Evolutionary conservation across 30 jellyfish, hydroid and myxozoan genomes (phyloP).

Genomic region (Aurelia sp.): DNA sequence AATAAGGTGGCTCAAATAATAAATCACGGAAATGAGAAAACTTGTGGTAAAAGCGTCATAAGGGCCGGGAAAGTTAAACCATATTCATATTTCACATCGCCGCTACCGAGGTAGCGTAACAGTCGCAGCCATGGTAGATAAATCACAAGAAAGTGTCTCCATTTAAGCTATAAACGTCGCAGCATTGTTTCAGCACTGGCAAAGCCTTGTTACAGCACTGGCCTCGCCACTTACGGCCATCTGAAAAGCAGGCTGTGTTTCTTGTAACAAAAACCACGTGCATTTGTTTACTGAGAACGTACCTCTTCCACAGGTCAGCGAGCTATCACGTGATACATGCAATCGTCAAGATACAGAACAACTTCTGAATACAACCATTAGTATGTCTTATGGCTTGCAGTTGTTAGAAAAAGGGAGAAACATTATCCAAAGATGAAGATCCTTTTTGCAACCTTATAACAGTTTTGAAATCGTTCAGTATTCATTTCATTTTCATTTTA

Average conservation of each 20-base stretch:
- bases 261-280: too few relatives aligned
- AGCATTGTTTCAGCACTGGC: constrained; percentile 24
- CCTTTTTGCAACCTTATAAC: too few relatives aligned
- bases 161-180: neutral
- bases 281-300: too few relatives aligned
- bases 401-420: constrained; percentile 36
- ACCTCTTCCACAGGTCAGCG: constrained; percentile 13
- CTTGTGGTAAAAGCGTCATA: constrained; percentile 11
- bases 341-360: constrained; percentile 40
- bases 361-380: constrained; percentile 27
- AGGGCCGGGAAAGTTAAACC: constrained; percentile 14
- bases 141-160: constrained; percentile 16
- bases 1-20: neutral
- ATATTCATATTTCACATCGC: constrained; percentile 17
- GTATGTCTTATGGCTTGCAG: constrained; percentile 61
- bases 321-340: neutral
- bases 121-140: constrained; percentile 2
- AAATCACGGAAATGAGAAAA: too few relatives aligned
- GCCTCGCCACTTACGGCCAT: constrained; percentile 1
- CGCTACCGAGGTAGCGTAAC: neutral
- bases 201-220: constrained; percentile 22
- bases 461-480: too few relatives aligned
- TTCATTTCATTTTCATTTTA: too few relatives aligned
- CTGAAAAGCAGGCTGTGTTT: neutral
- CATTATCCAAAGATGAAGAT: neutral